A percentile compares a stretch with the other conserved stretches of the same genome.
These are phyloP conservation scores for Junonia oenone DNA, from an alignment of 2,888 invertebrate species.

Conservation along the genomic window DNA sequence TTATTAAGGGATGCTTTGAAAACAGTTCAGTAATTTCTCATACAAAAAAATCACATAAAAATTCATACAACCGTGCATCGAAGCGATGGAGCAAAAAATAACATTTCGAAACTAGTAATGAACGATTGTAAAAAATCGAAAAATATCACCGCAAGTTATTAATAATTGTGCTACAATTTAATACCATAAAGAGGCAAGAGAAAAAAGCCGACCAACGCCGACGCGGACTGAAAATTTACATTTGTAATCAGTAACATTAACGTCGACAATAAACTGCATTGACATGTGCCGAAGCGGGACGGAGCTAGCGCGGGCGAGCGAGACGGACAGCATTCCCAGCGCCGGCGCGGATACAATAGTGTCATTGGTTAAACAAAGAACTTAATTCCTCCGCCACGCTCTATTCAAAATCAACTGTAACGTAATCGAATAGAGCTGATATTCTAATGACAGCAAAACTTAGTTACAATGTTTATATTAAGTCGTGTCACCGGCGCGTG, in stretches of 20 bases:
- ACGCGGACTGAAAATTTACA: conserved; percentile 76
- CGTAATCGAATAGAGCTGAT: conserved; percentile 27
- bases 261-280: conserved; percentile 78
- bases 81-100: neutral
- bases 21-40: neutral
- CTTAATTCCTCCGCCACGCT: conserved; percentile 27
- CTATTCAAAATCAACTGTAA: conserved; percentile 33
- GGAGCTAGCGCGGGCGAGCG: conserved; percentile 50
- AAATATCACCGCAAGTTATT: conserved; percentile 25
- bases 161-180: conserved; percentile 67
- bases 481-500: conserved; percentile 49
- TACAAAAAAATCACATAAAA: neutral
- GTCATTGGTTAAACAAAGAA: conserved; percentile 32
- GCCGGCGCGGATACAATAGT: conserved; percentile 72
- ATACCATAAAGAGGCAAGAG: conserved; percentile 66
- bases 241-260: conserved; percentile 77
- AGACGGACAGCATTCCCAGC: conserved; percentile 47
- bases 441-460: conserved; percentile 22
- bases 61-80: neutral
- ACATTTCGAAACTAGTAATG: conserved; percentile 1
- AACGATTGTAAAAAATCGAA: neutral
- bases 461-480: conserved; percentile 23
- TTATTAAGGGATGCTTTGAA: neutral
- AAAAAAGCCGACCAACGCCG: conserved; percentile 71
- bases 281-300: conserved; percentile 62